phyloP scores from a whole-genome alignment of 2,113 vertebrate genomes.

The Malaclemys terrapin region DNA sequence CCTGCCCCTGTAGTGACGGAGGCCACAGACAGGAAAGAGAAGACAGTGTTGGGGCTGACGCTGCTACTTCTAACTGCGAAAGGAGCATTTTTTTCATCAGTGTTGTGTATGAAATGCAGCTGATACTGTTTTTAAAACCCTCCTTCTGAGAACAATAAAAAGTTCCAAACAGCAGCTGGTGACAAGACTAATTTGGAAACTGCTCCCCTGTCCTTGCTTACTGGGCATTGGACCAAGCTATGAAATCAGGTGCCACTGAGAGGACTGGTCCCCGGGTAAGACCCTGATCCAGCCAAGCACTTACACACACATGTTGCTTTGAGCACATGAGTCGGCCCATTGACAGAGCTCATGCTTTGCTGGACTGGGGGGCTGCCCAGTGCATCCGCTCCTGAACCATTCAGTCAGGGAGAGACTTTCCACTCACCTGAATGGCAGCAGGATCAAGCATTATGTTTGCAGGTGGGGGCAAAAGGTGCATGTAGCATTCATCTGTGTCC shows the following conservation, averaged over 20 bases:
- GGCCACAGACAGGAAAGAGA: neutral
- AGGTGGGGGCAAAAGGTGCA: too few relatives aligned
- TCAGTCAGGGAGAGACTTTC: too few relatives aligned
- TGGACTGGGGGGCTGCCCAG: too few relatives aligned
- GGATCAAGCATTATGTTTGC: too few relatives aligned
- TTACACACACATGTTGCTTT: neutral
- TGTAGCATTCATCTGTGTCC: too few relatives aligned
- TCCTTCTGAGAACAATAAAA: neutral
- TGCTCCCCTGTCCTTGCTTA: neutral
- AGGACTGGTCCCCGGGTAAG: neutral
- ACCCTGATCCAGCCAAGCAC: neutral
- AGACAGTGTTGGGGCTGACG: neutral
- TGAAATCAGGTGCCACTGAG: neutral
- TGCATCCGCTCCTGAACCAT: too few relatives aligned
- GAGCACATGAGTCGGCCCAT: too few relatives aligned
- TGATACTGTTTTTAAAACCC: neutral
- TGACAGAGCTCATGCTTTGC: too few relatives aligned
- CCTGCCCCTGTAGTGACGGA: neutral
- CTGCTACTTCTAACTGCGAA: neutral
- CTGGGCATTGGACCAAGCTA: neutral
- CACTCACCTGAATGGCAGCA: too few relatives aligned
- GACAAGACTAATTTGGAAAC: neutral
- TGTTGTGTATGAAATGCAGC: neutral
- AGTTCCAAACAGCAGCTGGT: neutral
- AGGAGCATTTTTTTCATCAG: neutral